Evolutionary conservation across 1,140 invertebrate species (phyloP), one percentile per base, ranked within the genome.

Genomic region (Heliothis virescens): DNA sequence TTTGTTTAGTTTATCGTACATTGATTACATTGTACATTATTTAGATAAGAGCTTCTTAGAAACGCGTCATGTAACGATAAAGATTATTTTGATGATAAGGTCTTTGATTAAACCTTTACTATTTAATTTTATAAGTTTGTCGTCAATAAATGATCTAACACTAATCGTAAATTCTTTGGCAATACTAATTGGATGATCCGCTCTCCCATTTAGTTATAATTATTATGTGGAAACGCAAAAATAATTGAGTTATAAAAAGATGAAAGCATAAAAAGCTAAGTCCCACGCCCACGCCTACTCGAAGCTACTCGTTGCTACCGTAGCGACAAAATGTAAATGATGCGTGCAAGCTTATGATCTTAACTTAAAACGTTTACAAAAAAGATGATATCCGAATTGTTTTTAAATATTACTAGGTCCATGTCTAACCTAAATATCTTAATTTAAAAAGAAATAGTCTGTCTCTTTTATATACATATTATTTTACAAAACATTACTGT

Each of bases 241-340:
- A 50, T 21, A 26, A 48, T 60, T 60, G 5, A 67, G 13, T 48
- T n/a, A 21, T 41, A 69, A 69, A 69, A 29, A 69, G 47, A 69
- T 69, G 65, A 69, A 69, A 69, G 65, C 48, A 48, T 69, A 69
- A 69, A 50, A 63, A 69, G 47, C 34, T 65, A 18, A 11, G 65
- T 15, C 34, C 34, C 34, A 41, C 34, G 34, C 34, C 34, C 34
- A 41, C 34, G 34, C 34, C 34, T 41, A 7, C 34, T 7, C 34
- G 34, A 41, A 41, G 5, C 34, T 41, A 41, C 34, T 41, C 47
- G 18, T 65, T 10, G 62, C 29, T 63, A 67, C 63, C 34, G 41
- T 2, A 47, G 63, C 10, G 47, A 48, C 65, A 52, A 48, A 52
- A 52, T 69, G 47, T 16, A 69, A 69, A 69, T 69, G 47, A 69